Base-by-base conservation (phyloP, 1,140 invertebrate genomes). In the Drosophila repletoides region DNA sequence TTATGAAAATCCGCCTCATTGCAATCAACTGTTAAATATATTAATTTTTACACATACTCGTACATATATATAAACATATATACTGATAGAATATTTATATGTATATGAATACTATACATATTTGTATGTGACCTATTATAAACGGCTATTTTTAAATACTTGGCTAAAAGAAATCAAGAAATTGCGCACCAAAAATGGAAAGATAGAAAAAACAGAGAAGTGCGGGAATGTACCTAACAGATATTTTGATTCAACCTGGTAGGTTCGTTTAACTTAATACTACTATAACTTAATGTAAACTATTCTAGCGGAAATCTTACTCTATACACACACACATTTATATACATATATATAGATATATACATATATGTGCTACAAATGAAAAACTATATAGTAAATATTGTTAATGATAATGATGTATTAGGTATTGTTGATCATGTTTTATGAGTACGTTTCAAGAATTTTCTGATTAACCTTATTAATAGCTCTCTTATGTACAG, bases 1-100 rank as follows among this genome's bases (percentile, higher is more conserved):
- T 86, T 86, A 86, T 86, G 64, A 46, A 86, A 86, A 72, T 76
- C 80, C 80, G 80, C 80, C 80, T 86, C 80, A 86, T 86, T 76
- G 81, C 80, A 86, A 86, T 86, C 80, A 86, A 86, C 56, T 86
- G 81, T 86, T 86, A 43, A 86, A 70, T 79, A 86, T 65, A 58
- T 80, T 79, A 84, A 68, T 74, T 74, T 74, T 81, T 64, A 80
- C 68, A 76, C 36, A 72, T 26, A 56, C n/a, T 36, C 28, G 9
- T 33, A 49, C 12, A 21, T 19, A 71, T 71, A 76, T 48, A 65
- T 40, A 49, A 59, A 69, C 24, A 63, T 53, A 67, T 48, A 58
- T 51, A 51, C n/a, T 31, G 6, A 31, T 24, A 51, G 48, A 29
- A 36, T 17, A 67, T 41, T 61, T 65, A 75, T 75, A 61, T 75